These are phyloP conservation scores for Drosophila oshimai DNA, from an alignment of 1,140 invertebrate genomes.

Conservation along the genomic window DNA sequence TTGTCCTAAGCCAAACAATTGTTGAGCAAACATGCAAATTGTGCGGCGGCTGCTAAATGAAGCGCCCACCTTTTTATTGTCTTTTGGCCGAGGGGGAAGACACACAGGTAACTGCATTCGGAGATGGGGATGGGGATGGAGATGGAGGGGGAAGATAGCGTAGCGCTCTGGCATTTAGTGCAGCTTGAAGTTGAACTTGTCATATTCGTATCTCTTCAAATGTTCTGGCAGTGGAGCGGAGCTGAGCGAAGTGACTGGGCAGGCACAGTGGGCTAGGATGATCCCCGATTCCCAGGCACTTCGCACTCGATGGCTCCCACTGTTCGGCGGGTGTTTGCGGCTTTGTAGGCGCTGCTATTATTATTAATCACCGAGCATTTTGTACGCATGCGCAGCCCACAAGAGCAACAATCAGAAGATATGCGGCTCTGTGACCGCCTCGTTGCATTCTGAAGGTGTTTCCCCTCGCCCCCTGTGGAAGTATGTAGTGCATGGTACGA, in stretches of 20 bases:
- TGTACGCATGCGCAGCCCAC: slow-evolving; percentile 75
- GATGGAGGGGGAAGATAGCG: slow-evolving; percentile 12
- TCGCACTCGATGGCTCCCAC: slow-evolving; percentile 25
- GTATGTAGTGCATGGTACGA: slow-evolving; percentile 29
- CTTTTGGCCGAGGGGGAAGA: slow-evolving; percentile 27
- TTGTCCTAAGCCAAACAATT: slow-evolving; percentile 74
- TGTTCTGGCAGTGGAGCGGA: slow-evolving; percentile 59
- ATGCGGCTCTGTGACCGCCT: slow-evolving; percentile 70
- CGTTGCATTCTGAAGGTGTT: slow-evolving; percentile 79
- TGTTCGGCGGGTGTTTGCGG: slow-evolving; percentile 26
- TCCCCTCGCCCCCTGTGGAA: slow-evolving; percentile 16
- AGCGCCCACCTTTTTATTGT: slow-evolving; percentile 75
- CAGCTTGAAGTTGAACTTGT: slow-evolving; percentile 70
- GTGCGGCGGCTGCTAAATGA: slow-evolving; percentile 69
- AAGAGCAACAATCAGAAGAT: slow-evolving; percentile 54
- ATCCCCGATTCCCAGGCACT: slow-evolving; percentile 12
- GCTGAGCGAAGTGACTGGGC: slow-evolving; percentile 19
- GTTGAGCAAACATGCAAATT: slow-evolving; percentile 82
- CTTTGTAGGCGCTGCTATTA: slow-evolving; percentile 74
- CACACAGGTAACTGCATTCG: slow-evolving; percentile 58
- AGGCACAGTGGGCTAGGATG: slow-evolving; percentile 9
- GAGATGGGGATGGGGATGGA: no score
- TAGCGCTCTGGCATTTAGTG: slow-evolving; percentile 68
- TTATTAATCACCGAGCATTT: slow-evolving; percentile 82
- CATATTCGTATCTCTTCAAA: slow-evolving; percentile 77